These are phyloP conservation scores for Hybos culiciformis DNA, from an alignment of 2,888 invertebrate species.

Conservation along the genomic window DNA sequence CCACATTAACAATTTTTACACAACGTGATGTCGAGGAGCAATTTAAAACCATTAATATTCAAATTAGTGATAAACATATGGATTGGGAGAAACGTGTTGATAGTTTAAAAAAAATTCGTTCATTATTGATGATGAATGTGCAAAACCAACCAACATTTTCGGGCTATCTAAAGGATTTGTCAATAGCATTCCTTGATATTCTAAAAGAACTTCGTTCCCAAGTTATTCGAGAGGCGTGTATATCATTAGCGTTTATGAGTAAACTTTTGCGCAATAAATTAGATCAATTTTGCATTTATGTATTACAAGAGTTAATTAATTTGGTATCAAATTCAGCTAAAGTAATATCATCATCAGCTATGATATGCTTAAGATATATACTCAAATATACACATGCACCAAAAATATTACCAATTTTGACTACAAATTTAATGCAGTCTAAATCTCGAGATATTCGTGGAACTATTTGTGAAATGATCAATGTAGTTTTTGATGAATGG, in stretches of 20 bases:
- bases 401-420: slow-evolving; percentile 65
- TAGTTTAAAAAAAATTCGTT: slow-evolving; percentile 74
- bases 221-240: slow-evolving; percentile 86
- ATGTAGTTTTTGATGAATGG: slow-evolving; percentile 76
- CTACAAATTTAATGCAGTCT: slow-evolving; percentile 57
- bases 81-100: slow-evolving; percentile 96
- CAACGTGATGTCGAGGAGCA: slow-evolving; percentile 70
- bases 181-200: slow-evolving; percentile 66
- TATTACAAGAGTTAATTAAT: slow-evolving; percentile 71
- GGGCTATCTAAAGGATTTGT: slow-evolving; percentile 61
- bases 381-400: slow-evolving; percentile 70
- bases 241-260: slow-evolving; percentile 84
- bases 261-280: slow-evolving; percentile 69
- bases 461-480: slow-evolving; percentile 65
- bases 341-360: slow-evolving; percentile 82
- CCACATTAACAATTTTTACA: slow-evolving; percentile 70
- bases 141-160: slow-evolving; percentile 51
- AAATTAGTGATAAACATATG: slow-evolving; percentile 64
- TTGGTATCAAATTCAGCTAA: slow-evolving; percentile 93
- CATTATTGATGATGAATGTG: slow-evolving; percentile 69
- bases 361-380: slow-evolving; percentile 75
- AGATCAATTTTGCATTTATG: slow-evolving; percentile 72
- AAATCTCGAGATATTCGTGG: slow-evolving; percentile 87
- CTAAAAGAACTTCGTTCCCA: slow-evolving; percentile 79
- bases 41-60: slow-evolving; percentile 56